These are phyloP conservation scores for Glossophaga mutica DNA, from an alignment of 2,797 vertebrate species.

Conservation along the genomic window DNA sequence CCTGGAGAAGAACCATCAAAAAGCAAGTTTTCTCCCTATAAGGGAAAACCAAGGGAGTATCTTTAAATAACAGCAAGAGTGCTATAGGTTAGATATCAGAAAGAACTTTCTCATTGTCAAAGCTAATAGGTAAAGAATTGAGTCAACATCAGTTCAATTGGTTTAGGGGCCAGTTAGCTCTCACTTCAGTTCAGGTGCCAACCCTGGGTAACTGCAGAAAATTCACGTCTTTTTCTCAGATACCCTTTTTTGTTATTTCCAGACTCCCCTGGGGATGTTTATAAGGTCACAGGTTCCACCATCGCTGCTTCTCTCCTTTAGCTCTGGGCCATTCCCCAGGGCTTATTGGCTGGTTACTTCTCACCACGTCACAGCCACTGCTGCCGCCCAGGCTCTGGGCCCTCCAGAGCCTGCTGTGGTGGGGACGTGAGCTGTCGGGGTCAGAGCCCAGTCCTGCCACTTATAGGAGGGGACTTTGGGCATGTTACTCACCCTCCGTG, in stretches of 20 bases:
- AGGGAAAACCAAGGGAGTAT: background rate
- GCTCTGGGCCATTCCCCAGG: background rate
- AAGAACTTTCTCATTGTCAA: background rate
- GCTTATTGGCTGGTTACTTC: background rate
- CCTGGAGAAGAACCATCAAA: background rate
- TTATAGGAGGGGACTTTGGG: background rate
- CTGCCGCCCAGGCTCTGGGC: background rate
- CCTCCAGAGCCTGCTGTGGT: background rate
- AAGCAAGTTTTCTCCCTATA: background rate
- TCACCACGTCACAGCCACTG: rapidly evolving
- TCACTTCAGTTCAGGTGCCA: background rate
- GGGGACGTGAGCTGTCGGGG: background rate
- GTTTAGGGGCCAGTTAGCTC: no score
- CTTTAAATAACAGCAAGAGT: background rate
- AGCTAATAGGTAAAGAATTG: background rate
- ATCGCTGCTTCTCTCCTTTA: background rate
- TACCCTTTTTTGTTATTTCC: background rate
- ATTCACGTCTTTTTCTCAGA: background rate
- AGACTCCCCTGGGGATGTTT: background rate
- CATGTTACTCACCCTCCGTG: background rate
- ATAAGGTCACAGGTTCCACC: background rate
- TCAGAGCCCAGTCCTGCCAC: background rate
- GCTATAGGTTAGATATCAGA: background rate
- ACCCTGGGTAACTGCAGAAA: background rate
- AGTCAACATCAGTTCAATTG: background rate